Base-by-base conservation (phyloP, 2,888 invertebrate genomes). In the Drosophila rellima region DNA sequence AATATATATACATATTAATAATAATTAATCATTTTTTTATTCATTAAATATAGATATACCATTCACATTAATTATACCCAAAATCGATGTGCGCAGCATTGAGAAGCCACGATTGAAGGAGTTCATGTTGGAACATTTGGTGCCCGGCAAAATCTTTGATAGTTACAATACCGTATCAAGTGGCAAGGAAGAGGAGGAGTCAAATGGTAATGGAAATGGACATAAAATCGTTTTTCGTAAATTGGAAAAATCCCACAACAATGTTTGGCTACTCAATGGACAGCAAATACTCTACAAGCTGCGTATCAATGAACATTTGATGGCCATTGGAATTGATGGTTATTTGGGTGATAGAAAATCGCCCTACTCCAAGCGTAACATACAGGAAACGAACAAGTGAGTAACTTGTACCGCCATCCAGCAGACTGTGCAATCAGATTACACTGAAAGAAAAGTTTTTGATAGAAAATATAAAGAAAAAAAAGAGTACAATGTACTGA, bases 1-100 rank as follows among this genome's bases (percentile, higher is more conserved):
- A 13, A 33, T 13, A 29, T 10, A 29, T 33, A 10, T 13, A 4
- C 13, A 13, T 13, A 4, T 13, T 13, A 11, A 17, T 6, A 18
- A 31, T 13, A 17, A 17, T 31, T 35, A 6, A 1, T 18, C n/a
- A 66, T 63, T 70, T 42, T 56, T 59, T 47, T 56, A 56, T 67
- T 40, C 45, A 39, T 13, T 31, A 3, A 35, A 60, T 63, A 15
- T 93, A 95, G 95, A 94, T 88, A 93, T 94, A 73, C 94, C 94
- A 11, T 94, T 94, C 84, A 94, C 94, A 87, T 93, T 95, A 85
- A 93, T 95, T 88, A 94, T 94, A 56, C 94, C 94, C 13, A 92
- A 93, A 76, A 92, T 93, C 80, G 94, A 94, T 77, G 92, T 93
- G 54, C 92, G 93, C 68, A 93, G 92, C 67, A 92, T 93, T 77